Evolutionary conservation across 2,888 invertebrate genomes (phyloP), one percentile per base, ranked within the genome.

Genomic region (Nebria salina): DNA sequence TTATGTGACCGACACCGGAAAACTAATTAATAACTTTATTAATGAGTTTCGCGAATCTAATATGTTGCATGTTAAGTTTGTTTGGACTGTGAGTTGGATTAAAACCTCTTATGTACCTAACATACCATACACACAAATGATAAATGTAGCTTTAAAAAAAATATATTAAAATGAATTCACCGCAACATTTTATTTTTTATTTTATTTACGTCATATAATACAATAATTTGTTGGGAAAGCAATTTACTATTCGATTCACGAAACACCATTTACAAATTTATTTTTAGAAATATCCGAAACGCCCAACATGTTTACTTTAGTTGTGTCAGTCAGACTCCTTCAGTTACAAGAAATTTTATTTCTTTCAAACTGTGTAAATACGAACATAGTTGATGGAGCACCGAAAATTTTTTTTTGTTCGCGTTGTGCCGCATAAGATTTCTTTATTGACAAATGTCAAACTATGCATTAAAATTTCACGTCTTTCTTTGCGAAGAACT

Each of bases 11-110:
- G 26, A 70, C 70, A 70, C 70, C 70, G 70, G 72, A 80, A 73
- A 80, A 80, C 80, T 80, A 74, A 80, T 80, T 80, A 80, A 80
- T 80, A 75, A 80, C 74, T 74, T 80, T 80, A 80, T 80, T 80
- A 80, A 80, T 80, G 74, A 80, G 75, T 75, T 80, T 80, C 25
- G 70, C 25, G 25, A 8, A 20, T 70, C 70, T 70, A 70, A 70
- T 25, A 25, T 70, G 70, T 70, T 70, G 34, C 70, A 25, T 70
- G 70, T 70, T 70, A 20, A 70, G 70, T 70, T 70, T 26, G 70
- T 70, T 70, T 25, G 13, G 70, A 70, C 70, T 54, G 8, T 13
- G 4, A 54, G 54, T 54, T 54, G 7, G 54, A 6, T 54, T 54
- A 7, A 13, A 13, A 11, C 11, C 54, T 13, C 54, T 7, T 13